A percentile compares a stretch with the other conserved stretches of the same genome.
These are phyloP conservation scores for Prionace glauca DNA, from an alignment of 2,797 vertebrate genomes.

Conservation along the genomic window DNA sequence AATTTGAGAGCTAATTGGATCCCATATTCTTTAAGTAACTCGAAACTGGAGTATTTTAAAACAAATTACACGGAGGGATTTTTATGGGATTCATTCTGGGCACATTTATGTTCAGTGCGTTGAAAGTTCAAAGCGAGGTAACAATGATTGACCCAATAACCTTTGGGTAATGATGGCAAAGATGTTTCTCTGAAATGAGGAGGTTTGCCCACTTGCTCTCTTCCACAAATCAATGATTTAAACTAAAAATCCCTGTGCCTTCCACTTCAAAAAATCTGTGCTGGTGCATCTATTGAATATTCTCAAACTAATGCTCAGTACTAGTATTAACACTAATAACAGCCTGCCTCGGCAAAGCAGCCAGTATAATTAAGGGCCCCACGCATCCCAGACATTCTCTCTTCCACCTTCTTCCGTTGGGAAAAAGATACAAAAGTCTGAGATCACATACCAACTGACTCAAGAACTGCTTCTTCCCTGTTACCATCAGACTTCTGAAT, in stretches of 20 bases:
- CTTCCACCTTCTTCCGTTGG: no score
- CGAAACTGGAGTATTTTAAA: constrained; percentile 13
- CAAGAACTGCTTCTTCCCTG: no score
- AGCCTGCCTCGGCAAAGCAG: no score
- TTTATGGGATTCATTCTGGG: not conserved
- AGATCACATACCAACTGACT: no score
- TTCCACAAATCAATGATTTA: not conserved
- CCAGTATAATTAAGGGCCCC: no score
- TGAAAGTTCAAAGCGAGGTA: not conserved
- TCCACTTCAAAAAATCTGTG: not conserved
- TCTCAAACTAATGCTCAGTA: not conserved
- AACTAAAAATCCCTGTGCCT: not conserved
- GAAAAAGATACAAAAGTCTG: no score
- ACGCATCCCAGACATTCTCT: no score
- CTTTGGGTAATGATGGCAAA: not conserved
- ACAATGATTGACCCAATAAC: not conserved
- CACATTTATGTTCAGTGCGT: not conserved
- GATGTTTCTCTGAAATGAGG: not conserved
- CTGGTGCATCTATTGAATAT: not conserved
- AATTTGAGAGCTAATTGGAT: not conserved
- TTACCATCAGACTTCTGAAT: no score
- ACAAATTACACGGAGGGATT: not conserved
- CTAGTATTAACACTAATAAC: no score
- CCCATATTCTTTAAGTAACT: not conserved
- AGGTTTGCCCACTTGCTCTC: not conserved